Percentiles rank a stretch among this genome's conserved stretches.
phyloP scores from a whole-genome alignment of 1,140 invertebrate species.

The Theocolax elegans region DNA sequence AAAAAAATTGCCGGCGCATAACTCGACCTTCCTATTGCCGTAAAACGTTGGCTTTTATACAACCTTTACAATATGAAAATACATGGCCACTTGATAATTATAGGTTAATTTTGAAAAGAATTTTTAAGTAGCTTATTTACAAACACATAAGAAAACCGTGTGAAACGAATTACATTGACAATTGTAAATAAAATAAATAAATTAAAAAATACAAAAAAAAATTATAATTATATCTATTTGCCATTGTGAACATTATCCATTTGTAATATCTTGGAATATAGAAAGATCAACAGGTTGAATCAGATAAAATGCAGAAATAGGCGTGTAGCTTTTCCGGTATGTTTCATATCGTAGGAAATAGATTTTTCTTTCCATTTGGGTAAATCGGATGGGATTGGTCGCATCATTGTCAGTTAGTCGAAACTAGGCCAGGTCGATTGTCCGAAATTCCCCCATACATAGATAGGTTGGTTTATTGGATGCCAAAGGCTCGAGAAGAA shows the following conservation, averaged over 20 bases:
- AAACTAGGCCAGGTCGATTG: slow-evolving; percentile 21
- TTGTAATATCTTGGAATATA: no score
- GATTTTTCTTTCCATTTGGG: slow-evolving; percentile 1
- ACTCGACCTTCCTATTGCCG: neutral
- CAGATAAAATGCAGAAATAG: neutral
- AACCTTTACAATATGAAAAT: no score
- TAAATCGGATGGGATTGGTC: slow-evolving; percentile 32
- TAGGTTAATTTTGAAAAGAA: neutral
- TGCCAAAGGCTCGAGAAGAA: neutral
- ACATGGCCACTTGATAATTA: no score
- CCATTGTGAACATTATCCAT: no score
- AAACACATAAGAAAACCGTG: no score
- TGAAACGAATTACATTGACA: no score
- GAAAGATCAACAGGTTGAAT: no score
- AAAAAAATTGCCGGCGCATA: neutral
- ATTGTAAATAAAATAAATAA: no score
- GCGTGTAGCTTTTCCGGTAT: slow-evolving; percentile 1
- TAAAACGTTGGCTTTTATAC: neutral
- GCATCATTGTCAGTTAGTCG: slow-evolving; percentile 28
- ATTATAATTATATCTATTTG: no score
- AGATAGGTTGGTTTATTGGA: neutral
- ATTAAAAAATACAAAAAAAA: no score
- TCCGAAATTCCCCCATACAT: slow-evolving; percentile 22
- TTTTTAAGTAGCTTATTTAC: no score
- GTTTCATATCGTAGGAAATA: slow-evolving; percentile 10